Conservation (phyloP, 2,113 vertebrate species). For the Sisor rabdophorus region DNA sequence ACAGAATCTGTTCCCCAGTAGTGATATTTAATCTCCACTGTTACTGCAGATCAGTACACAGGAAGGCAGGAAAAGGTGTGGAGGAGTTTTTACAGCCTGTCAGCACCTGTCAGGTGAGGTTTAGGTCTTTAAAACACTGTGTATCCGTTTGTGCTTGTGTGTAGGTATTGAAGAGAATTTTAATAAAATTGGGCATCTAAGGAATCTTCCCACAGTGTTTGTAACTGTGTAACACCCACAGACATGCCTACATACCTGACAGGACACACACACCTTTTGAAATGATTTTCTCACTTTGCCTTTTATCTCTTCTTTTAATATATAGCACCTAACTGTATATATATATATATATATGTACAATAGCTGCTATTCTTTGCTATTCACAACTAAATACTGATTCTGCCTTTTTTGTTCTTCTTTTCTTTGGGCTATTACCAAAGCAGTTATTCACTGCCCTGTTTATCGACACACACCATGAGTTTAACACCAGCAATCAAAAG, state of each 20-base stretch:
- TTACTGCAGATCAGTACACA: constrained; percentile 28
- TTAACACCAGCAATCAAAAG: constrained; percentile 9
- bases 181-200: constrained; percentile 48
- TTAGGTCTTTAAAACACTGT: constrained; percentile 33
- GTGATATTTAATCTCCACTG: constrained; percentile 43
- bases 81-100: constrained; percentile 57
- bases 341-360: constrained; percentile 5
- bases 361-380: constrained; percentile 19
- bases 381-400: constrained; percentile 5
- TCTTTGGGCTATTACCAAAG: constrained; percentile 5
- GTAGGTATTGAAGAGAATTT: constrained; percentile 30
- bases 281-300: background rate
- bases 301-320: background rate
- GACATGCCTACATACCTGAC: constrained; percentile 27
- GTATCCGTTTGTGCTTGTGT: constrained; percentile 41
- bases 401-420: constrained; percentile 14
- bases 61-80: constrained; percentile 49
- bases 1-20: constrained; percentile 38
- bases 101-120: constrained; percentile 56
- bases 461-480: constrained; percentile 22
- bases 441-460: constrained; percentile 16
- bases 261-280: constrained; percentile 1
- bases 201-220: constrained; percentile 56
- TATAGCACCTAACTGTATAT: constrained; percentile 16
- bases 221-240: constrained; percentile 35